phyloP scores from a whole-genome alignment of 2,797 vertebrate species.

The Typhlichthys eigenmanni region DNA sequence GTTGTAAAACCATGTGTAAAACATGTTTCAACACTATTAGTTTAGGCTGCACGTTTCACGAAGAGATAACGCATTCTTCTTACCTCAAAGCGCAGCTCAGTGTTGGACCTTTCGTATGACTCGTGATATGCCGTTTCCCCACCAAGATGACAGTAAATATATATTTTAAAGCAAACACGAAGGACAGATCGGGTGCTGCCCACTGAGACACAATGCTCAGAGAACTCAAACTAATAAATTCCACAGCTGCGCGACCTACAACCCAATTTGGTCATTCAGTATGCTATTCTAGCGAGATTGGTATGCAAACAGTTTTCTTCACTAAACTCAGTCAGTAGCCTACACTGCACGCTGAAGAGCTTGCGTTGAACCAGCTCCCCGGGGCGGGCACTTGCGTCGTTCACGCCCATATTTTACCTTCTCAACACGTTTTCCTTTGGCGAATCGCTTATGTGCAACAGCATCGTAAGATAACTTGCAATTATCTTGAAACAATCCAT shows the following conservation, averaged over 20 bases:
- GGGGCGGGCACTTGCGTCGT: constrained; percentile 57
- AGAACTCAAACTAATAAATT: constrained; percentile 55
- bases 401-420: constrained; percentile 51
- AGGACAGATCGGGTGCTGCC: constrained; percentile 39
- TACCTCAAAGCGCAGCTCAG: constrained; percentile 64
- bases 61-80: constrained; percentile 52
- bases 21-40: not conserved
- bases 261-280: constrained; percentile 47
- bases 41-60: constrained; percentile 27
- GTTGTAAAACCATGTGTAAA: too few relatives aligned
- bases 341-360: constrained; percentile 38
- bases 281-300: constrained; percentile 40
- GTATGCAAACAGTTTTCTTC: constrained; percentile 62
- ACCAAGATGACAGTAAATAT: constrained; percentile 33
- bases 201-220: constrained; percentile 24
- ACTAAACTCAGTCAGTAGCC: constrained; percentile 18
- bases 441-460: too few relatives aligned
- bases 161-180: constrained; percentile 12
- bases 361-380: constrained; percentile 45
- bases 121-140: constrained; percentile 29
- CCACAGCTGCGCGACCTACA: constrained; percentile 57
- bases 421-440: constrained; percentile 18
- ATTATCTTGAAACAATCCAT: too few relatives aligned
- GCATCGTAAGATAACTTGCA: too few relatives aligned
- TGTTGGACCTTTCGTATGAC: constrained; percentile 32